These are phyloP conservation scores for Idris sp. DNA, from an alignment of 1,140 invertebrate species.

Conservation along the genomic window DNA sequence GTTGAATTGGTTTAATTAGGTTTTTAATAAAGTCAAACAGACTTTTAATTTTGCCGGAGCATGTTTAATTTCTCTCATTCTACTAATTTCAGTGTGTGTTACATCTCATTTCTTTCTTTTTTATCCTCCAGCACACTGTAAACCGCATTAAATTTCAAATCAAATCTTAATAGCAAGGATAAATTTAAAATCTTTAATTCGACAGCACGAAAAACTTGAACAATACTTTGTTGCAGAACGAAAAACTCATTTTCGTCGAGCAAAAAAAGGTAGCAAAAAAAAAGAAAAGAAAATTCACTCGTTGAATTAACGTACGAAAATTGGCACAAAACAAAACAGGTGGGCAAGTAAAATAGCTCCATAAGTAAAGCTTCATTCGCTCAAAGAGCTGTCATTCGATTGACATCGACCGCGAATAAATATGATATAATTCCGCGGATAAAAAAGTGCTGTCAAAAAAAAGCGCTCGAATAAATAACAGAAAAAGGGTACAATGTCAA, in stretches of 20 bases:
- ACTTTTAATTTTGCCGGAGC: not conserved
- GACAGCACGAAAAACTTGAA: too few relatives aligned
- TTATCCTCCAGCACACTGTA: too few relatives aligned
- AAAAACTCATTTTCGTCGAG: not conserved
- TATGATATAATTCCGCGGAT: conserved; percentile 25
- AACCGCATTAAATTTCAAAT: too few relatives aligned
- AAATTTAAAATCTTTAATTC: too few relatives aligned
- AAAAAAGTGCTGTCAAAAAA: conserved; percentile 11
- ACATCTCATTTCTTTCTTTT: too few relatives aligned
- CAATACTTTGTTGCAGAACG: too few relatives aligned
- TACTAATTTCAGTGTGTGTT: too few relatives aligned
- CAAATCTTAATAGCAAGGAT: too few relatives aligned
- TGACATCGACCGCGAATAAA: conserved; percentile 35
- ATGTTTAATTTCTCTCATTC: not conserved
- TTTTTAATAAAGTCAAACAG: not conserved
- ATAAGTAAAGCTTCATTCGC: conserved; percentile 16
- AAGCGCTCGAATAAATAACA: conserved; percentile 10
- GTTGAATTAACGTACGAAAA: conserved; percentile 1
- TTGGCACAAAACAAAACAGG: conserved; percentile 4
- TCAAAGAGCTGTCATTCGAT: conserved; percentile 36
- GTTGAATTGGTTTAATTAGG: not conserved
- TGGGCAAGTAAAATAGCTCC: conserved; percentile 11
- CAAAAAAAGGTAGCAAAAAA: not conserved
- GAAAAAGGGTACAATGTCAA: conserved; percentile 43
- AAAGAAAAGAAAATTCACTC: not conserved